A percentile compares a stretch with the other conserved stretches of the same genome.
Conservation (phyloP, 2,113 vertebrate genomes). For the Rhinolophus ferrumequinum region DNA sequence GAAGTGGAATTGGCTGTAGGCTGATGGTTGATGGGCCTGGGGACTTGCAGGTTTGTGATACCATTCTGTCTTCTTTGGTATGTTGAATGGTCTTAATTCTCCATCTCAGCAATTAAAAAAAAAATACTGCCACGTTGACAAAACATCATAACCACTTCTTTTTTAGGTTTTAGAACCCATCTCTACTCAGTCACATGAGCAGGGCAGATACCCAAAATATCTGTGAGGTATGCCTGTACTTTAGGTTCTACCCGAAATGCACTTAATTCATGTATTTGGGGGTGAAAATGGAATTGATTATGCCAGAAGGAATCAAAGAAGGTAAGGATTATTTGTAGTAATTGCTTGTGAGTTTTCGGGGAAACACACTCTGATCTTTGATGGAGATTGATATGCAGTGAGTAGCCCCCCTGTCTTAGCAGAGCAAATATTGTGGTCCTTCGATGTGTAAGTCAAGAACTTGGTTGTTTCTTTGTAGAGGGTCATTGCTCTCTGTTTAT, state of each 20-base stretch:
- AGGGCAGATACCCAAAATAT: neutral
- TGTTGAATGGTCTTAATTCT: neutral
- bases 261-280: neutral
- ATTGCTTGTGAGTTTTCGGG: neutral
- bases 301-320: neutral
- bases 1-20: neutral
- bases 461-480: neutral
- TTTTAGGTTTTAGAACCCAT: neutral
- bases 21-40: neutral
- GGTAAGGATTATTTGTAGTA: neutral
- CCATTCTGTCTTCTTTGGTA: neutral
- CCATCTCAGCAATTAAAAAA: neutral
- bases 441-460: neutral
- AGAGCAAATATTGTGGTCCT: neutral
- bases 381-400: neutral
- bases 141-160: neutral
- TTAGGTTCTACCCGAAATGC: neutral
- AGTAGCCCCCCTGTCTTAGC: neutral
- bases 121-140: neutral
- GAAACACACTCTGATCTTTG: neutral
- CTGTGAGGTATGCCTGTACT: neutral
- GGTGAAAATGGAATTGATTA: constrained; percentile 9
- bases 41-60: neutral
- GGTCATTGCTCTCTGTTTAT: neutral
- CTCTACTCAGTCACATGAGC: neutral